Conservation (phyloP, 2,113 vertebrate species). For the Dolichallabes microphthalmus region DNA sequence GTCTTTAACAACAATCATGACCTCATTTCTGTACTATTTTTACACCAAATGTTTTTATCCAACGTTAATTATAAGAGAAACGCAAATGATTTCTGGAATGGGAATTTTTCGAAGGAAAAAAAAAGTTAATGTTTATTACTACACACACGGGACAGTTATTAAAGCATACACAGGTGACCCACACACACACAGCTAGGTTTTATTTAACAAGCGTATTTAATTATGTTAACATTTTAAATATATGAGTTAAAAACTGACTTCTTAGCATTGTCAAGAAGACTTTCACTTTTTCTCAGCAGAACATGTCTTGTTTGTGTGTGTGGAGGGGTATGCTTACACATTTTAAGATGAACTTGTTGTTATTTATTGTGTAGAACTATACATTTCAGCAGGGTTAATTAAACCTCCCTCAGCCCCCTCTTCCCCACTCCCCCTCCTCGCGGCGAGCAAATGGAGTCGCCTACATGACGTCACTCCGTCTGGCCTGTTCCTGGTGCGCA, state of each 20-base stretch:
- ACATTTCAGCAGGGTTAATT: too few species aligned
- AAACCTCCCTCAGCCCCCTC: neutral
- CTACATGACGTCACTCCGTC: slow-evolving; percentile 62
- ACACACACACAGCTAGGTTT: neutral
- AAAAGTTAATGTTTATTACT: too few species aligned
- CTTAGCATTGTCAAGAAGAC: neutral
- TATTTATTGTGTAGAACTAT: neutral
- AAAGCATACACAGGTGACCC: too few species aligned
- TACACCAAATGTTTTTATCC: neutral
- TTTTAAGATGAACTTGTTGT: neutral
- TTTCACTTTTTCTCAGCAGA: neutral
- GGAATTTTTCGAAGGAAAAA: too few species aligned
- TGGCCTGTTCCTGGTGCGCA: slow-evolving; percentile 10
- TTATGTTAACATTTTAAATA: neutral
- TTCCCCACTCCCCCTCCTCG: neutral
- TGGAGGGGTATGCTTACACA: neutral
- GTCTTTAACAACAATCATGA: neutral
- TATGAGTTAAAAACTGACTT: neutral
- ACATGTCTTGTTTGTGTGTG: too few species aligned
- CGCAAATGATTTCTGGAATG: neutral
- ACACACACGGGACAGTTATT: too few species aligned
- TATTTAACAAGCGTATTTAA: neutral
- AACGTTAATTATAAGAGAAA: neutral
- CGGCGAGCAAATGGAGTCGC: neutral
- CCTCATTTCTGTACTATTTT: neutral